These are phyloP conservation scores for Agrypnia vestita DNA, from an alignment of 1,140 invertebrate genomes.

Conservation along the genomic window DNA sequence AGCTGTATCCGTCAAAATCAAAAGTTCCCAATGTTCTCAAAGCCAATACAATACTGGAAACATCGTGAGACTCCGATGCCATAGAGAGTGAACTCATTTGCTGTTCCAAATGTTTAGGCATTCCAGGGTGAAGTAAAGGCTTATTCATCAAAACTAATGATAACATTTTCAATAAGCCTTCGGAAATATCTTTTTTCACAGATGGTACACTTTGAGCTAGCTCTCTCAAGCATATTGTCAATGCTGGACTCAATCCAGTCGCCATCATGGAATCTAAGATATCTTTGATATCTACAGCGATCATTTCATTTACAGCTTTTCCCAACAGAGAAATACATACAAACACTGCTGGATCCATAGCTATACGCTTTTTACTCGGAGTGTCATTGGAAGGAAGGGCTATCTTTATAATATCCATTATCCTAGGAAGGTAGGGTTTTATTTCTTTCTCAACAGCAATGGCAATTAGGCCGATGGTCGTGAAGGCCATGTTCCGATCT, in stretches of 20 bases:
- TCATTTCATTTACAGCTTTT: constrained; percentile 85
- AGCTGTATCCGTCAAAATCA: constrained; percentile 95
- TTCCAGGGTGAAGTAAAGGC: constrained; percentile 85
- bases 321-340: constrained; percentile 95
- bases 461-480: constrained; percentile 91
- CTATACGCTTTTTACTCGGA: constrained; percentile 80
- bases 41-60: constrained; percentile 90
- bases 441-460: constrained; percentile 92
- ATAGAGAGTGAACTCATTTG: constrained; percentile 68
- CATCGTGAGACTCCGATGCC: constrained; percentile 78
- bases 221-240: constrained; percentile 93
- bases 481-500: constrained; percentile 89
- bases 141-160: constrained; percentile 93
- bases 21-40: constrained; percentile 95
- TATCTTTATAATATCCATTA: constrained; percentile 90
- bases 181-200: constrained; percentile 92
- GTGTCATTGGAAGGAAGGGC: constrained; percentile 87
- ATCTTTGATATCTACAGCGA: constrained; percentile 86
- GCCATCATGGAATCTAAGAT: constrained; percentile 94
- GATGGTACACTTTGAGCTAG: constrained; percentile 90
- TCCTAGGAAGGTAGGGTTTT: constrained; percentile 84
- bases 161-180: constrained; percentile 90
- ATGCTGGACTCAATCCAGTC: constrained; percentile 90
- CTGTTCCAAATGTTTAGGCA: constrained; percentile 76
- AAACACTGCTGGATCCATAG: constrained; percentile 92